Evolutionary conservation across 1,140 invertebrate species (phyloP), one percentile per base, ranked within the genome.

Genomic region (Aphelenchoides fujianensis): DNA sequence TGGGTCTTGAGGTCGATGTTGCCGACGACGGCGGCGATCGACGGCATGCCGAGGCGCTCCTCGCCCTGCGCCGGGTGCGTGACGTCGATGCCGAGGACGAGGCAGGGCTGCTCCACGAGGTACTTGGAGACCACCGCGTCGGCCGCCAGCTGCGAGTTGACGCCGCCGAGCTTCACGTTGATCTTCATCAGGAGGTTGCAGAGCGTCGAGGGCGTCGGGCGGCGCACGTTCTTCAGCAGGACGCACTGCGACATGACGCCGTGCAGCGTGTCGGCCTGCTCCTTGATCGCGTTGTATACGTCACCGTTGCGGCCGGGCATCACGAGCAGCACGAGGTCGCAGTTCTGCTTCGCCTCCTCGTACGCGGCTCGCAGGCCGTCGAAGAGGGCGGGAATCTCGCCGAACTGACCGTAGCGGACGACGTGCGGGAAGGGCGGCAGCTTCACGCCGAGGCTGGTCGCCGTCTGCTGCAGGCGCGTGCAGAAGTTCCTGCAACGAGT

Each of bases 221-320:
- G 63, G 67, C 0, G 88, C 79, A 79, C 12, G 89, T 93, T 64
- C 61, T 75, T 28, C 85, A 82, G 80, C 57, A 90, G 91, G 5
- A 95, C 86, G 79, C 92, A 94, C 77, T 94, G 92, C 0, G 92
- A 94, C 9, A 92, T 80, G 52, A 92, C 86, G 2, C 91, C 91
- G 52, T 91, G 85, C 2, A 87, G 82, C 0, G 91, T 80, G 86
- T 95, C 93, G 0, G 91, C 90, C 3, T 88, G 86, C 75, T 90
- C 88, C 83, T 94, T 94, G 0, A 93, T 80, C 52, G 83, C 80
- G 63, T 87, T 85, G 77, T 78, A 78, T 31, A 78, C 53, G 30
- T 79, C 69, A 2, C 64, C 48, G 59, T 78, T 78, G 52, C 71
- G 70, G 1, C 64, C 34, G 5, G 62, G 77, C n/a, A 78, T 57